A percentile compares a stretch with the other conserved stretches of the same genome.
Evolutionary conservation across 2,797 vertebrate genomes (phyloP).

Genomic region (Trematomus bernacchii): DNA sequence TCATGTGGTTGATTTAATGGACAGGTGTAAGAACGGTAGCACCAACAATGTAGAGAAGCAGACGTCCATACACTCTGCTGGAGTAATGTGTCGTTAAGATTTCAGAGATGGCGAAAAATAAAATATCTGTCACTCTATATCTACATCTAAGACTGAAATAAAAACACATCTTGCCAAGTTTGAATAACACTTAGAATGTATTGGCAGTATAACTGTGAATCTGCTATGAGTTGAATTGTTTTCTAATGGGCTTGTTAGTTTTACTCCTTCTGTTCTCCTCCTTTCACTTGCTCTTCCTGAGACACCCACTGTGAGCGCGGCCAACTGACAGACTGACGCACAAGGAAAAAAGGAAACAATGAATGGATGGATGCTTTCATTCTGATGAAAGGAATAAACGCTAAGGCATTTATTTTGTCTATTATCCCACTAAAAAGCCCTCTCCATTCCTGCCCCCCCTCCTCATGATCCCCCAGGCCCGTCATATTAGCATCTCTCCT

Average conservation of each 20-base stretch:
- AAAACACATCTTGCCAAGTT: slow-evolving; percentile 23
- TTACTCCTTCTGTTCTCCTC: slow-evolving; percentile 57
- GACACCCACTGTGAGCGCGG: slow-evolving; percentile 66
- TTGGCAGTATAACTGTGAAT: slow-evolving; percentile 34
- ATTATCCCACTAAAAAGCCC: slow-evolving; percentile 82
- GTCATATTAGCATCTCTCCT: slow-evolving; percentile 81
- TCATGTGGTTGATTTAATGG: slow-evolving; percentile 15
- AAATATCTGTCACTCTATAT: slow-evolving; percentile 1
- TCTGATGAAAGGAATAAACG: slow-evolving; percentile 83
- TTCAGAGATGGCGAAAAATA: slow-evolving; percentile 7
- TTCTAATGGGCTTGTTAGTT: slow-evolving; percentile 66
- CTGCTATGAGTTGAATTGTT: slow-evolving; percentile 49
- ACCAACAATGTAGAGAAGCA: not conserved
- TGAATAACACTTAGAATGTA: slow-evolving; percentile 31
- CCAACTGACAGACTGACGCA: slow-evolving; percentile 68
- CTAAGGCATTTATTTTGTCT: slow-evolving; percentile 81
- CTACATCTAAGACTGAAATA: slow-evolving; percentile 20
- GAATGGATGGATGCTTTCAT: slow-evolving; percentile 81
- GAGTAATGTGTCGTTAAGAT: slow-evolving; percentile 16
- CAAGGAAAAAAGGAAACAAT: slow-evolving; percentile 75
- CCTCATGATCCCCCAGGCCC: slow-evolving; percentile 62
- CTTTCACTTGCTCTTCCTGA: slow-evolving; percentile 55
- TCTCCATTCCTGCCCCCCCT: slow-evolving; percentile 68
- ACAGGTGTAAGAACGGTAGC: slow-evolving; percentile 22
- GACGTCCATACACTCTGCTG: slow-evolving; percentile 9